Evolutionary conservation across 2,797 vertebrate species (phyloP).

Genomic region (Cynodonichthys magdalenae): DNA sequence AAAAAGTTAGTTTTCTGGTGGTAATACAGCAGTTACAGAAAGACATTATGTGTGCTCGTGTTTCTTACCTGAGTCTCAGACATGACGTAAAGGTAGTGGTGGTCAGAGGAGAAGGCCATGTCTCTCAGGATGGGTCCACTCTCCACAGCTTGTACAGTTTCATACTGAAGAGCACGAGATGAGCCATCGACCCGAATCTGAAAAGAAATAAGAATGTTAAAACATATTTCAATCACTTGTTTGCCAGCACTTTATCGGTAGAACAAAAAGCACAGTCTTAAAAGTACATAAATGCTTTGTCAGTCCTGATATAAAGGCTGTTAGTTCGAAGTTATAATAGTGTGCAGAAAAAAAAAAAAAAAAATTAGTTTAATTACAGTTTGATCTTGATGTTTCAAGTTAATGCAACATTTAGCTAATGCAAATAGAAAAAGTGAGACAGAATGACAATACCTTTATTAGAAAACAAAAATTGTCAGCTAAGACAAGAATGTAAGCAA

Average conservation of each 20-base stretch:
- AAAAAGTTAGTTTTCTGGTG: conserved; percentile 44
- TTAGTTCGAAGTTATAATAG: too few species aligned
- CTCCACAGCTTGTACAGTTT: conserved; percentile 92
- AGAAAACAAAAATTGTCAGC: background rate
- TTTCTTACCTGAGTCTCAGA: conserved; percentile 92
- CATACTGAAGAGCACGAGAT: conserved; percentile 89
- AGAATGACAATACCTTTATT: background rate
- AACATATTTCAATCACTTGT: background rate
- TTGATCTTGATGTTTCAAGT: too few species aligned
- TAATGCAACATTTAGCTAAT: background rate
- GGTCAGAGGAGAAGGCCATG: conserved; percentile 95
- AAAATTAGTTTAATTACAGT: too few species aligned
- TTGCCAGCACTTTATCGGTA: background rate
- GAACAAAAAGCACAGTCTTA: too few species aligned
- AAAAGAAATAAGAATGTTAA: conserved; percentile 25
- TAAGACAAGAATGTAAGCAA: too few species aligned
- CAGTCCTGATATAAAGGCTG: too few species aligned
- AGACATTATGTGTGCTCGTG: conserved; percentile 6
- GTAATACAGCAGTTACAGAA: conserved; percentile 13
- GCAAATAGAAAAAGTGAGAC: background rate
- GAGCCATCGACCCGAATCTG: conserved; percentile 95
- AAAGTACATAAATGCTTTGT: too few species aligned
- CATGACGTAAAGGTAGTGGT: conserved; percentile 95
- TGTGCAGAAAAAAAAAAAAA: too few species aligned
- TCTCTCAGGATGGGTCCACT: conserved; percentile 89